These are phyloP conservation scores for Timema podura DNA, from an alignment of 2,888 invertebrate species.

Conservation along the genomic window DNA sequence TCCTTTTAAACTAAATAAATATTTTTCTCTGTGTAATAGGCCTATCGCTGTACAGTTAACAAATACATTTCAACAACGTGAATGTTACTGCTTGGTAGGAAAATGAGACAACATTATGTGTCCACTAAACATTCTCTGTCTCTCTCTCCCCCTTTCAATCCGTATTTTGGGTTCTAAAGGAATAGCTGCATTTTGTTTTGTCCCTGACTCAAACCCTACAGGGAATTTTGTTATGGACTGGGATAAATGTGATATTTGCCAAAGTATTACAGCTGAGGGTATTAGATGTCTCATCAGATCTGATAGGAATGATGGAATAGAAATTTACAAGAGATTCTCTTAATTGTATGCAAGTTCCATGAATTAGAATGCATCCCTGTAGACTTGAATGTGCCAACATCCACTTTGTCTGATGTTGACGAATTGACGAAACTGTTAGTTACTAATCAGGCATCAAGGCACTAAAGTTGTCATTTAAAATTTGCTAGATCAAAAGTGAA, in stretches of 20 bases:
- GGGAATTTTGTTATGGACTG: not conserved
- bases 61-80: too few species aligned
- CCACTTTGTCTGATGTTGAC: not conserved
- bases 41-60: too few species aligned
- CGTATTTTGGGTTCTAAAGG: too few species aligned
- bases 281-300: not conserved
- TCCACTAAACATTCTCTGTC: too few species aligned
- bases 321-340: conserved; percentile 1
- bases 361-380: not conserved
- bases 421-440: not conserved
- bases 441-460: not conserved
- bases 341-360: not conserved
- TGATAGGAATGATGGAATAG: not conserved
- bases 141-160: too few species aligned
- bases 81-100: too few species aligned
- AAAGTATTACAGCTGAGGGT: not conserved
- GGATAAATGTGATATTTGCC: not conserved
- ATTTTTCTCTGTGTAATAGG: too few species aligned
- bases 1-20: too few species aligned
- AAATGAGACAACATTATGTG: too few species aligned
- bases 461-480: not conserved
- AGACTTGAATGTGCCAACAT: not conserved
- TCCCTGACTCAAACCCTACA: too few species aligned
- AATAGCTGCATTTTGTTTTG: too few species aligned
- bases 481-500: not conserved